These are phyloP conservation scores for Meghimatium bilineatum DNA, from an alignment of 2,888 invertebrate species.

Conservation along the genomic window DNA sequence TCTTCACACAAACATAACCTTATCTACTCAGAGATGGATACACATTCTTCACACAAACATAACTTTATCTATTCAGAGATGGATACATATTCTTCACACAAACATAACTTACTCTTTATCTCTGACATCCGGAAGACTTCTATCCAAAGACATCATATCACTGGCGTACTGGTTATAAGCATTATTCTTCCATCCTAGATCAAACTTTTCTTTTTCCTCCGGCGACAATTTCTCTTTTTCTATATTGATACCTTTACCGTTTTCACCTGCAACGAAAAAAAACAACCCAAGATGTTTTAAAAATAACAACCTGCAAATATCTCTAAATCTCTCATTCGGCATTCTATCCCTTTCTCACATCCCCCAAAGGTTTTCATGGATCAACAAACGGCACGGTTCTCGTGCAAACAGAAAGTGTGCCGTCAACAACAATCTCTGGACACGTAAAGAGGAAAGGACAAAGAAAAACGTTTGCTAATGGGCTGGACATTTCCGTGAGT, in stretches of 20 bases:
- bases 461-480: background rate
- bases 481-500: background rate
- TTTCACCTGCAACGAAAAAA: constrained; percentile 83
- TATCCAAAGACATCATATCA: constrained; percentile 95
- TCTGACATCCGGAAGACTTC: constrained; percentile 93
- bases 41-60: too few species aligned
- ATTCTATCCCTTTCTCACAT: background rate
- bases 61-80: too few species aligned
- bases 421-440: background rate
- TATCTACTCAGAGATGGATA: too few species aligned
- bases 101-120: constrained; percentile 87
- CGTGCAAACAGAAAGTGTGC: background rate
- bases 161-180: constrained; percentile 98
- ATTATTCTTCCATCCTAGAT: constrained; percentile 97
- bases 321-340: background rate
- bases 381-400: background rate
- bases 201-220: constrained; percentile 90
- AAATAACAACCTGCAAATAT: background rate
- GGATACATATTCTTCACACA: too few species aligned
- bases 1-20: too few species aligned
- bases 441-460: background rate
- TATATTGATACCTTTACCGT: constrained; percentile 92
- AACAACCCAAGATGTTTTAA: background rate
- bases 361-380: background rate
- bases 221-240: constrained; percentile 88